Conservation (phyloP, 2,797 vertebrate species). For the Helostoma temminkii region DNA sequence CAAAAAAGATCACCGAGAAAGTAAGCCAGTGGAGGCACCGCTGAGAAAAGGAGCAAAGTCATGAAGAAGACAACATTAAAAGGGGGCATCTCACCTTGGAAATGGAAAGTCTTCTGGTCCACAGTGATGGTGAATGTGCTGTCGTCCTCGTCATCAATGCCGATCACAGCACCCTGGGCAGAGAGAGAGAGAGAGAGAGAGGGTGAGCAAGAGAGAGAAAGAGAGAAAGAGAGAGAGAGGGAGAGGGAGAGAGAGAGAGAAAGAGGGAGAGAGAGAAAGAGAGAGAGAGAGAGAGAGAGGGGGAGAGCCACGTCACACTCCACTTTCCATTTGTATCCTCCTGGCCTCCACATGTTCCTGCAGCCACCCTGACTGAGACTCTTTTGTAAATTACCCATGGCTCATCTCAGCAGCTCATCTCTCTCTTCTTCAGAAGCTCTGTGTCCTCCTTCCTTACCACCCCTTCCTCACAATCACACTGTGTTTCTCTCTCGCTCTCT, state of each 20-base stretch:
- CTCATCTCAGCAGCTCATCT: conserved; percentile 64
- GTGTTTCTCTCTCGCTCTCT: conserved; percentile 78
- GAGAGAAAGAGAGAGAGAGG: conserved; percentile 75
- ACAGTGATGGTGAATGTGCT: conserved; percentile 99
- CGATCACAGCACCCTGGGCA: conserved; percentile 99
- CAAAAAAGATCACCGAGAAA: conserved; percentile 36
- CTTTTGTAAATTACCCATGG: conserved; percentile 58
- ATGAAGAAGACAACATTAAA: conserved; percentile 16
- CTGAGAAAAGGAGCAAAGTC: conserved; percentile 16
- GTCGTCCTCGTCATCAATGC: conserved; percentile 99
- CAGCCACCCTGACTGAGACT: conserved; percentile 76
- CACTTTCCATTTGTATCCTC: conserved; percentile 84
- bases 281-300: conserved; percentile 62
- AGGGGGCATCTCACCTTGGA: conserved; percentile 92
- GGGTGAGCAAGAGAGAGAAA: conserved; percentile 36
- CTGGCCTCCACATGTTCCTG: conserved; percentile 79
- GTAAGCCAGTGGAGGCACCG: conserved; percentile 31
- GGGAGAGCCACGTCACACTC: conserved; percentile 91
- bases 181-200: conserved; percentile 77
- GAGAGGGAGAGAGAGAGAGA: conserved; percentile 74
- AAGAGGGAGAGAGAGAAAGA: conserved; percentile 33
- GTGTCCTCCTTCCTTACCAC: conserved; percentile 23
- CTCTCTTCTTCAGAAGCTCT: conserved; percentile 66
- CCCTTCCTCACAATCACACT: conserved; percentile 47
- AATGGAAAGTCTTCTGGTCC: conserved; percentile 99